These are phyloP conservation scores for Typhlichthys subterraneus DNA, from an alignment of 2,797 vertebrate genomes.

Conservation along the genomic window DNA sequence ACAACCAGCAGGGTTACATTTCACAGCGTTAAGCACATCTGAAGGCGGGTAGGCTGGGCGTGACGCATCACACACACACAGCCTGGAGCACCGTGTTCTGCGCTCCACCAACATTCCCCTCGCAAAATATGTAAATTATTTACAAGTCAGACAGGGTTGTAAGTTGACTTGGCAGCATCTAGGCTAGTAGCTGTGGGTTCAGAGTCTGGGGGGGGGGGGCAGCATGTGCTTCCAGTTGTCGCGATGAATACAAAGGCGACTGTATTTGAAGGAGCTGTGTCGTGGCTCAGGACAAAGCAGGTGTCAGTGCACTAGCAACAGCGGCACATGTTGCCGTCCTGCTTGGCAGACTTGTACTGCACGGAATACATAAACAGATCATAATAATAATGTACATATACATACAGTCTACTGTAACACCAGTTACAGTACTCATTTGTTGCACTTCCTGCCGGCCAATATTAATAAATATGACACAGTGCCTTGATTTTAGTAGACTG, in stretches of 20 bases:
- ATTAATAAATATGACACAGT: conserved; percentile 48
- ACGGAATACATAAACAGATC: background rate
- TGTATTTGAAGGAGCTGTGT: conserved; percentile 22
- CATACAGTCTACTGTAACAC: background rate
- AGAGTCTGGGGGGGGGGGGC: background rate
- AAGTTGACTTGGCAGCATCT: conserved; percentile 7
- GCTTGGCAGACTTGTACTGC: background rate
- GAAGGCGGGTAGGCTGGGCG: conserved; percentile 12
- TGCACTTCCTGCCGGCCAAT: conserved; percentile 7
- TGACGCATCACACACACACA: conserved; percentile 12
- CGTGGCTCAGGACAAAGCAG: conserved; percentile 41
- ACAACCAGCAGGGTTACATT: conserved; percentile 10
- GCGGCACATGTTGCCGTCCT: conserved; percentile 38
- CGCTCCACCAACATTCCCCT: conserved; percentile 11
- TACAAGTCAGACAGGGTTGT: conserved; percentile 19
- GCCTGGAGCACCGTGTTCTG: background rate
- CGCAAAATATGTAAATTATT: conserved; percentile 28
- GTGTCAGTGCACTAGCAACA: conserved; percentile 27
- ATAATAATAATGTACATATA: background rate
- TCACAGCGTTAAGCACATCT: conserved; percentile 20
- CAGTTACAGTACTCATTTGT: background rate
- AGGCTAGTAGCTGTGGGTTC: conserved; percentile 26
- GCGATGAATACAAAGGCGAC: conserved; percentile 36
- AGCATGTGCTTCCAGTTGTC: conserved; percentile 22
- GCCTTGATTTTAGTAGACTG: background rate